phyloP scores from a whole-genome alignment of 2,113 vertebrate genomes.

The Syngnathoides biaculeatus region DNA sequence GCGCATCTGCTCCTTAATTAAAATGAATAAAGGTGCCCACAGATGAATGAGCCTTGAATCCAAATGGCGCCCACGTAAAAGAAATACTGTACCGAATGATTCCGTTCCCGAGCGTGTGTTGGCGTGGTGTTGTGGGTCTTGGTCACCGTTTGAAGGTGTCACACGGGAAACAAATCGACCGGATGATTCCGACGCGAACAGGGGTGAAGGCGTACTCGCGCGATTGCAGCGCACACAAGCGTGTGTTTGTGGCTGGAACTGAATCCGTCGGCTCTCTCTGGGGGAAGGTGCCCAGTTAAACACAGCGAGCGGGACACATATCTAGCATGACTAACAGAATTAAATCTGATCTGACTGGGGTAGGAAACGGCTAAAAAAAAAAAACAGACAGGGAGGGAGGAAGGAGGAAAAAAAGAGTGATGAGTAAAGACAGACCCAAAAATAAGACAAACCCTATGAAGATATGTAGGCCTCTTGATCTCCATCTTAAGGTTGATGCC shows the following conservation, averaged over 20 bases:
- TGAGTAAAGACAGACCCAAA: slow-evolving; percentile 19
- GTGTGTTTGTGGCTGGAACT: slow-evolving; percentile 19
- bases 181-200: background rate
- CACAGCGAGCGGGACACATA: slow-evolving; percentile 54
- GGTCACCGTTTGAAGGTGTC: background rate
- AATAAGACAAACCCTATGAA: background rate
- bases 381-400: slow-evolving; percentile 13
- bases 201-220: background rate
- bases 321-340: slow-evolving; percentile 70
- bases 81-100: background rate
- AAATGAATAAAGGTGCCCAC: slow-evolving; percentile 51
- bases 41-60: slow-evolving; percentile 50
- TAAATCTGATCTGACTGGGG: slow-evolving; percentile 67
- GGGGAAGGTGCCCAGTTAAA: slow-evolving; percentile 55
- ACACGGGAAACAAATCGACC: background rate
- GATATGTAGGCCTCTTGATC: background rate
- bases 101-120: background rate
- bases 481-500: background rate
- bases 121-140: no score
- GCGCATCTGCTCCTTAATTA: slow-evolving; percentile 68
- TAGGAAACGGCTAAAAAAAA: slow-evolving; percentile 52
- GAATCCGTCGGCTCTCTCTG: slow-evolving; percentile 57
- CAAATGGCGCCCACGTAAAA: slow-evolving; percentile 34
- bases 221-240: background rate
- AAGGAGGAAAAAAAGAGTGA: slow-evolving; percentile 24